A percentile compares a stretch with the other conserved stretches of the same genome.
Evolutionary conservation across 2,113 vertebrate species (phyloP).

Genomic region (Muscicapa adusta): DNA sequence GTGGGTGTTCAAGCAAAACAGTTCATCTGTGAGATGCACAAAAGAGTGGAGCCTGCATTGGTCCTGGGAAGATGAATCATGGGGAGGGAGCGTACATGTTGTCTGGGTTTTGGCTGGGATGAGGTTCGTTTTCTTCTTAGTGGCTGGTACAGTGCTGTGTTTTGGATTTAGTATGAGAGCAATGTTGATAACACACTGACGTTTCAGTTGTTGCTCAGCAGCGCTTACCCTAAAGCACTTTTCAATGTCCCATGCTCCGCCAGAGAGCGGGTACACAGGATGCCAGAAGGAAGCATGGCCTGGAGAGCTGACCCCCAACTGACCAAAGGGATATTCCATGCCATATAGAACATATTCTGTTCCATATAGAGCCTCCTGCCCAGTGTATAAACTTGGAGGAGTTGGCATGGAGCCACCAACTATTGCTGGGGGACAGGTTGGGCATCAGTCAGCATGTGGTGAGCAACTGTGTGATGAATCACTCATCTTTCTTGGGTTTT

Average conservation of each 20-base stretch:
- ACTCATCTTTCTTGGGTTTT: not conserved
- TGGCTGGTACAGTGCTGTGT: not conserved
- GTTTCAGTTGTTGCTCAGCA: not conserved
- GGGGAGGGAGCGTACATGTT: fast-evolving
- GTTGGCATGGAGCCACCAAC: not conserved
- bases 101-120: not conserved
- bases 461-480: not conserved
- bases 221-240: not conserved
- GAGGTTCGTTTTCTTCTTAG: not conserved
- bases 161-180: not conserved
- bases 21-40: not conserved
- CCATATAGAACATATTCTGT: not conserved
- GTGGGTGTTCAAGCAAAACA: not conserved
- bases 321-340: not conserved
- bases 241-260: fast-evolving
- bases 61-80: not conserved
- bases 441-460: not conserved
- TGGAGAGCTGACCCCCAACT: not conserved
- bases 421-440: not conserved
- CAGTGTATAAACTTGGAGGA: not conserved
- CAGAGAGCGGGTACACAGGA: not conserved
- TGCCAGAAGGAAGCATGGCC: not conserved
- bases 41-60: not conserved
- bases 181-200: not conserved
- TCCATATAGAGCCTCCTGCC: not conserved